A percentile compares a stretch with the other conserved stretches of the same genome.
phyloP scores from a whole-genome alignment of 2,888 invertebrate species.

The Buathra laborator region DNA sequence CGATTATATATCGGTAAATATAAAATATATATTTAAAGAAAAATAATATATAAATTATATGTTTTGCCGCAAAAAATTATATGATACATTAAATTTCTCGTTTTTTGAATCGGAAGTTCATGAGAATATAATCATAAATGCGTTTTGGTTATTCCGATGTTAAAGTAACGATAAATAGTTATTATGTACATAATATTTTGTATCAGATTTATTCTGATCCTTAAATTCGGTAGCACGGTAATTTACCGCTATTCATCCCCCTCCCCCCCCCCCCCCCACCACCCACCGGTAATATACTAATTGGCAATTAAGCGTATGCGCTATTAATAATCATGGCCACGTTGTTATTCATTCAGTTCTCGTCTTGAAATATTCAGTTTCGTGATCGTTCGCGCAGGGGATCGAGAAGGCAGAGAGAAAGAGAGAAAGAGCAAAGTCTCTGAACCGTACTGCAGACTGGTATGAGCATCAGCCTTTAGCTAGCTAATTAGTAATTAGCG shows the following conservation, averaged over 20 bases:
- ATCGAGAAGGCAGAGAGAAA: slow-evolving; percentile 34
- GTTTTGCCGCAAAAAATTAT: too few species aligned
- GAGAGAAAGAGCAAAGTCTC: slow-evolving; percentile 41
- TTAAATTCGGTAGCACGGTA: slow-evolving; percentile 63
- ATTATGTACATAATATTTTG: slow-evolving; percentile 14
- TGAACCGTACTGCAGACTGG: slow-evolving; percentile 60
- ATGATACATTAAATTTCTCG: too few species aligned
- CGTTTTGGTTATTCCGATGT: not conserved
- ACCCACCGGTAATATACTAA: slow-evolving; percentile 55
- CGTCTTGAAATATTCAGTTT: slow-evolving; percentile 65
- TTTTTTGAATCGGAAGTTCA: not conserved
- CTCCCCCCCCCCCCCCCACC: not conserved
- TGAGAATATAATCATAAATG: not conserved
- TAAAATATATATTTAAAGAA: too few species aligned
- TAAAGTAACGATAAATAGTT: not conserved
- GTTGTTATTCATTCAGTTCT: slow-evolving; percentile 66
- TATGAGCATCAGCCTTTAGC: slow-evolving; percentile 63
- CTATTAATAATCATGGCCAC: slow-evolving; percentile 68
- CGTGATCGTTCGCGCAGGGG: slow-evolving; percentile 67
- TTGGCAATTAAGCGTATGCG: slow-evolving; percentile 69
- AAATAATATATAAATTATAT: too few species aligned
- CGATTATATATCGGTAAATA: too few species aligned
- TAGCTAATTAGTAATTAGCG: slow-evolving; percentile 71
- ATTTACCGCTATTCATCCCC: slow-evolving; percentile 40
- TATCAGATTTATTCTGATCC: slow-evolving; percentile 18